Evolutionary conservation across 1,140 invertebrate species (phyloP).

Genomic region (Bemisia tabaci): DNA sequence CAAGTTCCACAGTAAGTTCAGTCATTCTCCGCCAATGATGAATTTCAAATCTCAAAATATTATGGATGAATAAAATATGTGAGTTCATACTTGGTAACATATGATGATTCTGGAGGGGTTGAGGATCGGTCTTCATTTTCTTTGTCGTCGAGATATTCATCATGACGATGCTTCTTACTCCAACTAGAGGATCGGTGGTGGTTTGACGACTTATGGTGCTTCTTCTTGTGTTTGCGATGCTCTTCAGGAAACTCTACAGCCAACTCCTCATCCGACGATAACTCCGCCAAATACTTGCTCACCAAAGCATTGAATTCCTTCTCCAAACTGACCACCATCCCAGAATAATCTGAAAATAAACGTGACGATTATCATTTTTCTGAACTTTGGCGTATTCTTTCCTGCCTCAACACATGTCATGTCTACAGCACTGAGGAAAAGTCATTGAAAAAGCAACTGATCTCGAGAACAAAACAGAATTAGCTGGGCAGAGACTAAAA

Average conservation of each 20-base stretch:
- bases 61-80: too few species aligned
- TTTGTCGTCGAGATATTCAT: conserved; percentile 24
- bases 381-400: too few species aligned
- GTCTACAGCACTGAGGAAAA: too few species aligned
- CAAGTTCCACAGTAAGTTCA: too few species aligned
- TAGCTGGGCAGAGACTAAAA: too few species aligned
- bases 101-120: conserved; percentile 1
- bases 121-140: conserved; percentile 16
- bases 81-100: not conserved
- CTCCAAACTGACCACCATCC: conserved; percentile 70
- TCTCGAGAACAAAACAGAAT: too few species aligned
- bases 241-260: conserved; percentile 41
- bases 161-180: conserved; percentile 30
- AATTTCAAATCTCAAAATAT: too few species aligned
- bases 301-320: conserved; percentile 62
- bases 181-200: conserved; percentile 26
- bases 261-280: conserved; percentile 61
- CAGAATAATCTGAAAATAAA: conserved; percentile 61
- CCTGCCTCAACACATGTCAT: too few species aligned
- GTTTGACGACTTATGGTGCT: conserved; percentile 30
- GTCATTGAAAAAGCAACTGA: too few species aligned
- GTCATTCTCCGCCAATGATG: too few species aligned
- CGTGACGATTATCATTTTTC: too few species aligned
- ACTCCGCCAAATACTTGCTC: conserved; percentile 62
- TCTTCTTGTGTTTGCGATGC: conserved; percentile 19